Conservation (phyloP, 2,113 vertebrate genomes). For the Bubo bubo region DNA sequence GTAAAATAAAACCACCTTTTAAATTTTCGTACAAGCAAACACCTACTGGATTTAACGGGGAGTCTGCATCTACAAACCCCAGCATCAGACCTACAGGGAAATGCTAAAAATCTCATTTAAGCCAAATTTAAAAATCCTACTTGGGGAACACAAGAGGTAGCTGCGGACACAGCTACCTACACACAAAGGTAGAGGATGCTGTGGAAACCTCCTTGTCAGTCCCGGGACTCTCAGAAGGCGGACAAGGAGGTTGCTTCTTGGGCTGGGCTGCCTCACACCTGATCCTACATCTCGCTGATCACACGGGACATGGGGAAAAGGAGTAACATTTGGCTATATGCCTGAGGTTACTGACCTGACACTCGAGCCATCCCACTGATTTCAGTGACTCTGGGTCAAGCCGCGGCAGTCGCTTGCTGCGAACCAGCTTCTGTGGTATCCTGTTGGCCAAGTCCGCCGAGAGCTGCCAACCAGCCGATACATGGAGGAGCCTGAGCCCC, state of each 20-base stretch:
- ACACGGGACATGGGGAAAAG: not conserved
- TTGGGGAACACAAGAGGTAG: not conserved
- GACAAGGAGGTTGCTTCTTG: not conserved
- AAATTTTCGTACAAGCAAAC: not conserved
- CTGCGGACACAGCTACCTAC: not conserved
- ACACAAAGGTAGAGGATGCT: not conserved
- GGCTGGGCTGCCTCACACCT: too few species aligned
- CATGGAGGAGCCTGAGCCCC: fast-evolving
- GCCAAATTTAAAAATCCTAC: not conserved
- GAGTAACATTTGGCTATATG: not conserved
- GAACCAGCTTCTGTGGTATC: not conserved
- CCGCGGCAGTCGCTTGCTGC: not conserved
- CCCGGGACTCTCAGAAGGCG: fast-evolving
- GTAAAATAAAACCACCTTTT: not conserved
- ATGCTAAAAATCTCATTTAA: not conserved
- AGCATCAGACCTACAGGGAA: not conserved
- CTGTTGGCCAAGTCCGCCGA: not conserved
- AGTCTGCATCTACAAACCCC: not conserved
- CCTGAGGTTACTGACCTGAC: slow-evolving; percentile 11
- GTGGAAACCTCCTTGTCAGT: not conserved
- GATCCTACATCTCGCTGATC: not conserved
- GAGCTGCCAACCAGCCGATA: not conserved
- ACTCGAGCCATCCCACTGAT: not conserved
- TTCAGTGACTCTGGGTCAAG: not conserved
- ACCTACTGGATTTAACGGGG: not conserved